Evolutionary conservation across 2,888 invertebrate genomes (phyloP).

Genomic region (Rutpela maculata): DNA sequence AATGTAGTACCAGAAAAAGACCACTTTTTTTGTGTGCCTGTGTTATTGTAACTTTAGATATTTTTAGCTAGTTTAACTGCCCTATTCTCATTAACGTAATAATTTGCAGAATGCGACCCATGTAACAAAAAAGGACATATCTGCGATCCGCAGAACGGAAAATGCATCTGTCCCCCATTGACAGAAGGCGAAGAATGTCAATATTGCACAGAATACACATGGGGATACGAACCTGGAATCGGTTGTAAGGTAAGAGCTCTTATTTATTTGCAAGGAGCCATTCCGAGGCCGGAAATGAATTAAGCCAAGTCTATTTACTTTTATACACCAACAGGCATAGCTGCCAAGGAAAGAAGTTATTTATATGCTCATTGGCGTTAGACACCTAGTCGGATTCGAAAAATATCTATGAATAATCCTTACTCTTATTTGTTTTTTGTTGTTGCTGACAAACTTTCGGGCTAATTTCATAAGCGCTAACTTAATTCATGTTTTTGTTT

Average conservation of each 20-base stretch:
- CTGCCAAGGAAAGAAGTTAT: conserved; percentile 25
- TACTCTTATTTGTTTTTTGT: conserved; percentile 2
- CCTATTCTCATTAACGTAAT: not conserved
- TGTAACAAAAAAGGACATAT: conserved; percentile 90
- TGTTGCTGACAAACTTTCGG: not conserved
- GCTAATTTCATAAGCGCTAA: not conserved
- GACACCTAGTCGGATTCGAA: not conserved
- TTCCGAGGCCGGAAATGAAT: conserved; percentile 6
- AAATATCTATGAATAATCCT: conserved; percentile 1
- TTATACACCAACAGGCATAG: not conserved
- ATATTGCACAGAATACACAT: conserved; percentile 87
- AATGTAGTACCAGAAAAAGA: no score
- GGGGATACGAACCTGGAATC: conserved; percentile 83
- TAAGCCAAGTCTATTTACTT: conserved; percentile 20
- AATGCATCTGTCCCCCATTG: conserved; percentile 93
- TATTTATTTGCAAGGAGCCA: conserved; percentile 12
- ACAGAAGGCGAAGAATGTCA: conserved; percentile 90
- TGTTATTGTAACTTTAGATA: no score
- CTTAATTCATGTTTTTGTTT: no score
- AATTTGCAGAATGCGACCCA: conserved; percentile 82
- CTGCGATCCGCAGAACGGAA: conserved; percentile 92
- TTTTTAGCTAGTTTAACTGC: not conserved
- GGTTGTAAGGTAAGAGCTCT: conserved; percentile 83
- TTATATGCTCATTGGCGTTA: conserved; percentile 13
- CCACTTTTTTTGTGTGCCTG: no score